A percentile compares a stretch with the other conserved stretches of the same genome.
These are phyloP conservation scores for Leucosticte australis DNA, from an alignment of 2,113 vertebrate genomes.

Conservation along the genomic window DNA sequence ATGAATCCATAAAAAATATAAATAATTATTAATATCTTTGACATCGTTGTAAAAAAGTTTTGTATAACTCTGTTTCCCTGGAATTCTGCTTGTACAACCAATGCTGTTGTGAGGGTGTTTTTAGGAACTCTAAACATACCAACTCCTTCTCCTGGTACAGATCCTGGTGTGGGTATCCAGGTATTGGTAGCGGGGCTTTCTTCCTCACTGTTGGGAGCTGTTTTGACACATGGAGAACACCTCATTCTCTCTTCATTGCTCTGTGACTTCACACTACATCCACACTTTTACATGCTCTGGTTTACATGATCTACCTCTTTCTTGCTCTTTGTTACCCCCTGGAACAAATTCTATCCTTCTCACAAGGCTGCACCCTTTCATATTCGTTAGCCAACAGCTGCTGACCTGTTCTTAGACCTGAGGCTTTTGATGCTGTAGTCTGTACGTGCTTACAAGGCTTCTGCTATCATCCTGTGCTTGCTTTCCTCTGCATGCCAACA, in stretches of 20 bases:
- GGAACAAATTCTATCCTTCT: background rate
- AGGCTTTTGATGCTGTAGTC: background rate
- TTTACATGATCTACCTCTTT: background rate
- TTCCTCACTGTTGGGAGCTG: background rate
- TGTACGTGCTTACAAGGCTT: background rate
- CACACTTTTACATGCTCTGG: background rate
- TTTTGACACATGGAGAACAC: background rate
- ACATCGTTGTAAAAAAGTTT: background rate
- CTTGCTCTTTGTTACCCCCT: background rate
- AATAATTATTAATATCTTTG: background rate
- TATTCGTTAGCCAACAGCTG: rapidly evolving
- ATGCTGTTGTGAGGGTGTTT: background rate
- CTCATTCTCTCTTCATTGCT: background rate
- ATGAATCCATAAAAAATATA: background rate
- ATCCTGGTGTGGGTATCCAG: background rate
- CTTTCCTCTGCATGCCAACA: background rate
- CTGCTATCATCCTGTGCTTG: background rate
- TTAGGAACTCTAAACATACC: background rate
- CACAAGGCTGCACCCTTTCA: background rate
- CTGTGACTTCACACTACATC: background rate
- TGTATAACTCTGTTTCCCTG: background rate
- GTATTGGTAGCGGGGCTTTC: background rate
- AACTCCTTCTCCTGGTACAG: background rate
- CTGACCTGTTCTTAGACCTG: background rate
- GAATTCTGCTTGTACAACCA: background rate